phyloP scores from a whole-genome alignment of 2,113 vertebrate species.

The Phoenicopterus ruber region DNA sequence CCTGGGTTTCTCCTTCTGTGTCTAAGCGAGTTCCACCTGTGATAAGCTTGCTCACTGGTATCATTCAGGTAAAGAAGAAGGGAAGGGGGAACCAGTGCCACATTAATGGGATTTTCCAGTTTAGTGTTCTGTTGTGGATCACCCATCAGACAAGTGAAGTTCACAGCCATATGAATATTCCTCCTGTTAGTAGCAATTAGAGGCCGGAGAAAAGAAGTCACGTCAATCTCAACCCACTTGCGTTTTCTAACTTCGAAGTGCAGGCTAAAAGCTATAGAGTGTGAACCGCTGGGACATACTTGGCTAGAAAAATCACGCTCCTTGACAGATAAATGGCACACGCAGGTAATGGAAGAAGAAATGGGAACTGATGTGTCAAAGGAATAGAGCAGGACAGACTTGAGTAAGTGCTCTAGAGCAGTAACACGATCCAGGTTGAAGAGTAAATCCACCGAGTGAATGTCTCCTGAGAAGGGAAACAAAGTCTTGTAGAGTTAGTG shows the following conservation, averaged over 20 bases:
- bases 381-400: slow-evolving; percentile 87
- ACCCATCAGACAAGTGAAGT: slow-evolving; percentile 77
- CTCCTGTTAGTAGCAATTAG: slow-evolving; percentile 75
- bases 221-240: slow-evolving; percentile 86
- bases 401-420: slow-evolving; percentile 82
- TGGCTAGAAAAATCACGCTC: slow-evolving; percentile 52
- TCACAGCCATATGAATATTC: slow-evolving; percentile 79
- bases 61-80: slow-evolving; percentile 91
- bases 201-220: slow-evolving; percentile 84
- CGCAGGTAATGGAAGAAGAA: slow-evolving; percentile 60
- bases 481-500: background rate
- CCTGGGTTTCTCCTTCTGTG: background rate
- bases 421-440: slow-evolving; percentile 87
- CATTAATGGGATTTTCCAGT: background rate
- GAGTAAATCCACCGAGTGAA: slow-evolving; percentile 80
- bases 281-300: slow-evolving; percentile 59
- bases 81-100: slow-evolving; percentile 76
- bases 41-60: slow-evolving; percentile 80
- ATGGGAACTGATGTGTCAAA: slow-evolving; percentile 65
- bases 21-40: slow-evolving; percentile 41
- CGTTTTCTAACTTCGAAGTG: slow-evolving; percentile 58
- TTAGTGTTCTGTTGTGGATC: background rate
- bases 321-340: slow-evolving; percentile 75
- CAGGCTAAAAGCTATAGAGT: slow-evolving; percentile 71
- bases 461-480: slow-evolving; percentile 63